Percentiles rank a stretch among this genome's conserved stretches.
Conservation (phyloP, 2,888 invertebrate species). For the Scrobipalpa costella region DNA sequence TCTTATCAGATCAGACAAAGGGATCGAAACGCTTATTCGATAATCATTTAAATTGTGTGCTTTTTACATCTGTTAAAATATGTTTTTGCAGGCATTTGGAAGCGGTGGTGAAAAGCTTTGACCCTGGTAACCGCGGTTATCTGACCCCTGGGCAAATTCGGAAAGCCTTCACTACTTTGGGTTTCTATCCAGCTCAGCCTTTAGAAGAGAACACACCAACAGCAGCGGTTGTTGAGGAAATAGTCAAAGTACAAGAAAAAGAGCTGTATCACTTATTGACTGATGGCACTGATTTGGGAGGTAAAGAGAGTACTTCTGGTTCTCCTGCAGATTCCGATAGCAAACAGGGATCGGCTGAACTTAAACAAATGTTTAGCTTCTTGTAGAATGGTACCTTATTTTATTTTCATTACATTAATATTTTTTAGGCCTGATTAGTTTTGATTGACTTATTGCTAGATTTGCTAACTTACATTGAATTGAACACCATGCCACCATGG, state of each 20-base stretch:
- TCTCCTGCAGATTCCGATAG: neutral
- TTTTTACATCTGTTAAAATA: neutral
- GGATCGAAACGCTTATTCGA: too few species aligned
- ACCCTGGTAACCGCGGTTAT: slow-evolving; percentile 70
- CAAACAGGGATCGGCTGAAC: neutral
- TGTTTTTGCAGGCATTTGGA: slow-evolving; percentile 55
- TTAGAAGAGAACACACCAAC: slow-evolving; percentile 50
- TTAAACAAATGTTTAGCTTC: neutral
- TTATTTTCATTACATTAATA: neutral
- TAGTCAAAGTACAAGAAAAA: slow-evolving; percentile 54
- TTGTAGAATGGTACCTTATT: neutral
- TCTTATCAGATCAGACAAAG: too few species aligned
- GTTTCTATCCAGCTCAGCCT: slow-evolving; percentile 47
- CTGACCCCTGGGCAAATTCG: slow-evolving; percentile 63
- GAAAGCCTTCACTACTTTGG: slow-evolving; percentile 58
- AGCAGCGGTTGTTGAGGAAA: slow-evolving; percentile 44
- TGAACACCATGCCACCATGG: too few species aligned
- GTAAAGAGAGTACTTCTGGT: too few species aligned
- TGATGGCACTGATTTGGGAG: slow-evolving; percentile 41
- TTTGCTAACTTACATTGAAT: too few species aligned
- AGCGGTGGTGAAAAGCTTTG: slow-evolving; percentile 70
- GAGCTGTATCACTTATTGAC: slow-evolving; percentile 54
- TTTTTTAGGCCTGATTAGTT: neutral
- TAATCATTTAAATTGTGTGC: too few species aligned
- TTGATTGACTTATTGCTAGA: too few species aligned